A percentile compares a stretch with the other conserved stretches of the same genome.
Conservation (phyloP, 1,140 invertebrate species). For the Paralvinella palmiformis region DNA sequence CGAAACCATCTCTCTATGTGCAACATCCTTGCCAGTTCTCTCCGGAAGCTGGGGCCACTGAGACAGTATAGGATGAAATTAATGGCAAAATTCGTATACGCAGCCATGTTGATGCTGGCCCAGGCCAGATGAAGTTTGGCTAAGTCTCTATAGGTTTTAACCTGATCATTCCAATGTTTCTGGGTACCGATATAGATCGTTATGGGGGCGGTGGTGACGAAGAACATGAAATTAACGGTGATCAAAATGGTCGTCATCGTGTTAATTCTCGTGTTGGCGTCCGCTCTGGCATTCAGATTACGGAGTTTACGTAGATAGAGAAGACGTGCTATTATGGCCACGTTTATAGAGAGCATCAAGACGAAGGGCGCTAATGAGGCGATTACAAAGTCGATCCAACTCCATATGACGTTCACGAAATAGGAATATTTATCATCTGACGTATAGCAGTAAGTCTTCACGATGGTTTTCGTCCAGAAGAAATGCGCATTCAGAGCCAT, state of each 20-base stretch:
- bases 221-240: conserved; percentile 28
- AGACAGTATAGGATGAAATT: conserved; percentile 79
- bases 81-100: conserved; percentile 74
- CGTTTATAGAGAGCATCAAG: conserved; percentile 15
- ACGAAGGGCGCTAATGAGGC: conserved; percentile 7
- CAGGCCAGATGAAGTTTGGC: conserved; percentile 49
- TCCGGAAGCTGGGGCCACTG: conserved; percentile 71
- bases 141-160: conserved; percentile 15
- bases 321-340: neutral
- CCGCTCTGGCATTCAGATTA: neutral
- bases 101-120: conserved; percentile 58
- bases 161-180: neutral
- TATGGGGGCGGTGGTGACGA: conserved; percentile 30
- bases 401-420: neutral
- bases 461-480: neutral
- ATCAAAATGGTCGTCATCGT: conserved; percentile 16
- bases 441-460: too few species aligned
- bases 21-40: neutral
- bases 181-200: conserved; percentile 25
- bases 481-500: neutral
- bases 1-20: neutral
- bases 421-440: too few species aligned
- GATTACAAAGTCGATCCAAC: conserved; percentile 1
- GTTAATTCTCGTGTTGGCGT: neutral
- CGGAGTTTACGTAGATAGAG: neutral